Base-by-base conservation (phyloP, 2,797 vertebrate genomes). In the Darevskia nairensis region DNA sequence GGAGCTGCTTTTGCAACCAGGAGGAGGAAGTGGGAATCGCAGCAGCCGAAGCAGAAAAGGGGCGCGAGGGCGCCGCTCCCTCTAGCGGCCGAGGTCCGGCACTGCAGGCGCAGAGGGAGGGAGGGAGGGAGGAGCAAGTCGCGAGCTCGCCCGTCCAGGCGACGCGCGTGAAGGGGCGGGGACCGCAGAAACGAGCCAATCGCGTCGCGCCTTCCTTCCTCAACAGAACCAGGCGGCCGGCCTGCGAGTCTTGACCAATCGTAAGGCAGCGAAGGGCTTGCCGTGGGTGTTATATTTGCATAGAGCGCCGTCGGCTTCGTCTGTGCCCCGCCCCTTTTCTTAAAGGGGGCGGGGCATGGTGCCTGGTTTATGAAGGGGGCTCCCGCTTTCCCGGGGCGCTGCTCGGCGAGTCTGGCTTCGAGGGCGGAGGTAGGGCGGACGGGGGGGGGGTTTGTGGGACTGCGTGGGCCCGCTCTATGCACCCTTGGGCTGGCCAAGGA, bases 1-100 rank as follows among this genome's bases (percentile, higher is more conserved):
- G 44, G 15, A 75, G 68, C 19, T 39, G 82, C 88, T 81, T 39
- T 32, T 55, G 87, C 77, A 9, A 41, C 0, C 50, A 3, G 50
- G 78, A 92, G 29, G 1, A 91, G 93, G 91, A 92, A 92, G 93
- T 87, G 88, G 23, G 6, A 29, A 3, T 4, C 11, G 32, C 27
- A 10, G 68, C 66, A 0, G 5, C 29, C 29, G 25, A 25, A 1
- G 89, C 93, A 90, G 89, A 90, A 55, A 86, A 19, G 72, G 32
- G 32, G 35, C 77, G 25, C 1, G 11, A 44, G 13, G 11, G 32
- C 44, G 6, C 76, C 10, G 86, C 90, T 11, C 84, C 87, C 27
- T 21, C 88, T 27, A 32, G 82, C 0, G 87, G 71, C 68, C 5
- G 23, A 7, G 0, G 1, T 4, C 0, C 21, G 27, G 15, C 21